A percentile compares a stretch with the other conserved stretches of the same genome.
phyloP scores from a whole-genome alignment of 2,797 vertebrate genomes.

The Scomberomorus guttatus region DNA sequence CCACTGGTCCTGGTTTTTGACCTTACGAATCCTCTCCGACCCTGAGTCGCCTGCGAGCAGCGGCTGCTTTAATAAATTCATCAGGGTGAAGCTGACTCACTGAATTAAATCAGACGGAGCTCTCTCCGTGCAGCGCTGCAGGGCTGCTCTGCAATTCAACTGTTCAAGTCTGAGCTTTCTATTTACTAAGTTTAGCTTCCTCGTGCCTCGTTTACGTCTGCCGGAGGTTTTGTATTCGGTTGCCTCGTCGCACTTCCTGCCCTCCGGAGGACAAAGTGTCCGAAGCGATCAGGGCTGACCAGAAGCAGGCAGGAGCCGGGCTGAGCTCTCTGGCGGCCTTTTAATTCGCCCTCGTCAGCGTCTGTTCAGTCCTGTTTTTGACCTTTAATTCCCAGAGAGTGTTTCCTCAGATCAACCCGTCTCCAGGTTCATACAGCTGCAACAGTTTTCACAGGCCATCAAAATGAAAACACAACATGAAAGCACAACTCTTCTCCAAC shows the following conservation, averaged over 20 bases:
- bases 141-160: conserved; percentile 21
- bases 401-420: not conserved
- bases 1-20: not conserved
- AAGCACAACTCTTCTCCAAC: no score
- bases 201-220: conserved; percentile 28
- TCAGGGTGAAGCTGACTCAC: conserved; percentile 56
- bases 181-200: conserved; percentile 59
- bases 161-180: not conserved
- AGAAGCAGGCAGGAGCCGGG: not conserved
- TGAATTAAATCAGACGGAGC: conserved; percentile 50
- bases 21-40: conserved; percentile 24
- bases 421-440: not conserved
- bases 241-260: conserved; percentile 7
- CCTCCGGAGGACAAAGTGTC: conserved; percentile 42
- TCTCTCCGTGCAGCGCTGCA: conserved; percentile 15
- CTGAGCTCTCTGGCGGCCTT: no score
- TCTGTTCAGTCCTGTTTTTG: not conserved
- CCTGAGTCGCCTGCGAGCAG: not conserved
- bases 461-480: no score
- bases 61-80: conserved; percentile 52
- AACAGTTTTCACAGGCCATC: no score
- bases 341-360: not conserved
- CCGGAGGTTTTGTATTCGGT: not conserved
- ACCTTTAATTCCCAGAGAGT: conserved; percentile 26
- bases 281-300: conserved; percentile 22